phyloP scores from a whole-genome alignment of 2,113 vertebrate genomes.

The Notarius lentiginosus region DNA sequence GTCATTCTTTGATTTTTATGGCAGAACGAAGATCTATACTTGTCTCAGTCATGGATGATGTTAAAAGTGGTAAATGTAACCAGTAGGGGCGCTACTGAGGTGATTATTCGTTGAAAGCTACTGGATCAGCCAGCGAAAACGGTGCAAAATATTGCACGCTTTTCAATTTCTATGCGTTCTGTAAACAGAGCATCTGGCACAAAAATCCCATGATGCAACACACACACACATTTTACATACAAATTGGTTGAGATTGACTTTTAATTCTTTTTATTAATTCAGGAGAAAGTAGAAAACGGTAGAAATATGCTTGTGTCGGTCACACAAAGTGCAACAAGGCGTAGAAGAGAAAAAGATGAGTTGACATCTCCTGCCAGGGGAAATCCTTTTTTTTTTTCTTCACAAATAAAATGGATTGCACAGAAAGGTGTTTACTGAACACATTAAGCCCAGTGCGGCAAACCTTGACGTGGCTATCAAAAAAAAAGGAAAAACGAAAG shows the following conservation, averaged over 20 bases:
- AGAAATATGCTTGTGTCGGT: constrained; percentile 26
- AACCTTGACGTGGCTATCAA: neutral
- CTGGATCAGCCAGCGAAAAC: too few relatives aligned
- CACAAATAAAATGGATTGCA: constrained; percentile 24
- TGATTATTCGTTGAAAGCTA: too few relatives aligned
- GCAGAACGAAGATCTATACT: too few relatives aligned
- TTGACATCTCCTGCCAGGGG: constrained; percentile 7
- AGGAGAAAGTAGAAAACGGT: constrained; percentile 18
- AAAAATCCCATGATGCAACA: neutral
- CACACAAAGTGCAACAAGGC: constrained; percentile 29
- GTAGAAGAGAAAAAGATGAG: neutral
- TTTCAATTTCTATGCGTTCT: too few relatives aligned
- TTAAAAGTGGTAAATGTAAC: too few relatives aligned
- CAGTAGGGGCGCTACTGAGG: too few relatives aligned
- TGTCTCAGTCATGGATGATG: too few relatives aligned
- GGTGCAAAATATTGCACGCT: too few relatives aligned
- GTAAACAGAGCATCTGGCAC: too few relatives aligned
- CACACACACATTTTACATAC: too few relatives aligned
- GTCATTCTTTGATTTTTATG: too few relatives aligned
- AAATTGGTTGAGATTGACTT: neutral
- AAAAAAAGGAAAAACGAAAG: neutral
- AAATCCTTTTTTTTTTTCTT: neutral
- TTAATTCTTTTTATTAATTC: constrained; percentile 3
- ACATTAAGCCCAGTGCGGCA: constrained; percentile 5
- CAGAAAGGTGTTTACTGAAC: constrained; percentile 15